Percentiles rank a stretch among this genome's conserved stretches.
These are phyloP conservation scores for Furcula furcula DNA, from an alignment of 2,888 invertebrate genomes.

Conservation along the genomic window DNA sequence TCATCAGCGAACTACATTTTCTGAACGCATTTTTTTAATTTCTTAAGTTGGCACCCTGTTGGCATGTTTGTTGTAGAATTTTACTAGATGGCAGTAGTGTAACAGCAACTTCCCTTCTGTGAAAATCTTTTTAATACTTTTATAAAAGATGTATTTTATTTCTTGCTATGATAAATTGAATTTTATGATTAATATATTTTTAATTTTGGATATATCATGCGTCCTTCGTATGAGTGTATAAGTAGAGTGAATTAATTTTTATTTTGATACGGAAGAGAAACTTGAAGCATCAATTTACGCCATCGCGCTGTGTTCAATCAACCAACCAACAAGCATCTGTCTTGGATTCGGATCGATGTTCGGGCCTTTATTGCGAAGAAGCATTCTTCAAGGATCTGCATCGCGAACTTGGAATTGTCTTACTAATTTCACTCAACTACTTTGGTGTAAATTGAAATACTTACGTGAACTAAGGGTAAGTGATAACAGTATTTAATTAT, in stretches of 20 bases:
- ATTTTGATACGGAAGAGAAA: constrained; percentile 33
- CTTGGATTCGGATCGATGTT: constrained; percentile 85
- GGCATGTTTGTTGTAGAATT: constrained; percentile 1
- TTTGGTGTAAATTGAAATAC: constrained; percentile 84
- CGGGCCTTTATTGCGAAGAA: constrained; percentile 84
- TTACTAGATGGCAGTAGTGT: constrained; percentile 29
- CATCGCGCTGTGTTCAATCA: constrained; percentile 54
- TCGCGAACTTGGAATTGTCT: constrained; percentile 86
- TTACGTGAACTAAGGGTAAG: constrained; percentile 78
- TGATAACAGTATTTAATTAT: constrained; percentile 40
- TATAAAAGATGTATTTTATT: constrained; percentile 3
- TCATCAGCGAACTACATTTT: not conserved
- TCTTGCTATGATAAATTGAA: constrained; percentile 1
- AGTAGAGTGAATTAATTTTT: constrained; percentile 5
- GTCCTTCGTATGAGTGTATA: not conserved
- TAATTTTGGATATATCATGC: constrained; percentile 5
- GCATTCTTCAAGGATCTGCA: constrained; percentile 85
- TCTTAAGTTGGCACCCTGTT: constrained; percentile 15
- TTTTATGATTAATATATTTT: constrained; percentile 7
- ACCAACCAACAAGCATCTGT: constrained; percentile 59
- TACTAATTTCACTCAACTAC: constrained; percentile 80
- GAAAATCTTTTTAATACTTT: constrained; percentile 24
- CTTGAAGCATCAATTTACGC: constrained; percentile 38
- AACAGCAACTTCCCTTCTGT: constrained; percentile 25
- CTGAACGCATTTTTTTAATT: constrained; percentile 16